Evolutionary conservation across 2,797 vertebrate genomes (phyloP).

Genomic region (Percopsis omiscomaycus): DNA sequence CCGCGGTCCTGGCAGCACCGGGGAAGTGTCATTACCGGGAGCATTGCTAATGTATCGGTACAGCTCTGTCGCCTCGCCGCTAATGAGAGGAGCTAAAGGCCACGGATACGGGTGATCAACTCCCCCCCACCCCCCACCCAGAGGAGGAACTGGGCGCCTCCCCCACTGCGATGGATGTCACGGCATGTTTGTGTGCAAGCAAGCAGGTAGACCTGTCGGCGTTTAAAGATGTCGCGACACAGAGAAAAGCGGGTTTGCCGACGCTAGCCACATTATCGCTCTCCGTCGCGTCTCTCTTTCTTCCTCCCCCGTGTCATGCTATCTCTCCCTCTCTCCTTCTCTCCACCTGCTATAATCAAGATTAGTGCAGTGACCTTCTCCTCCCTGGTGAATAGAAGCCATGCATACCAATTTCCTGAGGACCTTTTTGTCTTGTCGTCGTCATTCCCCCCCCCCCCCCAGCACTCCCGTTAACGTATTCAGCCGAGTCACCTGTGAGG

Average conservation of each 20-base stretch:
- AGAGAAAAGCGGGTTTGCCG: constrained; percentile 49
- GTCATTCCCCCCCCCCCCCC: not conserved
- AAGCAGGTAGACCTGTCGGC: not conserved
- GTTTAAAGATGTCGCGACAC: no score
- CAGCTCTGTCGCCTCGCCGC: constrained; percentile 78
- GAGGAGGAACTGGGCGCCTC: constrained; percentile 52
- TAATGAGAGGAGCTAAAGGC: constrained; percentile 89
- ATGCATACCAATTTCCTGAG: constrained; percentile 68
- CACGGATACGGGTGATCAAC: constrained; percentile 83
- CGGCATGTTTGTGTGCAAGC: constrained; percentile 28
- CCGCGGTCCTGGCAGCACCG: constrained; percentile 55
- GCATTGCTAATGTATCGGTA: constrained; percentile 82
- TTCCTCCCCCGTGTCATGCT: not conserved
- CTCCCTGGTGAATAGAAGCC: constrained; percentile 53
- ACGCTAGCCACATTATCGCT: constrained; percentile 62
- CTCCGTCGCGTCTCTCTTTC: constrained; percentile 50
- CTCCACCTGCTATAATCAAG: constrained; percentile 54
- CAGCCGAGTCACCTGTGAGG: constrained; percentile 66
- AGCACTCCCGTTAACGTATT: constrained; percentile 59
- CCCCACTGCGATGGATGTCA: constrained; percentile 42
- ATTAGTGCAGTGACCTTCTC: constrained; percentile 76
- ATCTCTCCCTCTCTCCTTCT: constrained; percentile 20
- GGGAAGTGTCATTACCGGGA: constrained; percentile 80
- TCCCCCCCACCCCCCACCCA: constrained; percentile 63
- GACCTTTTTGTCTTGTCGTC: constrained; percentile 38